A percentile compares a stretch with the other conserved stretches of the same genome.
Evolutionary conservation across 2,797 vertebrate species (phyloP).

Genomic region (Heteromormyrus szaboi): DNA sequence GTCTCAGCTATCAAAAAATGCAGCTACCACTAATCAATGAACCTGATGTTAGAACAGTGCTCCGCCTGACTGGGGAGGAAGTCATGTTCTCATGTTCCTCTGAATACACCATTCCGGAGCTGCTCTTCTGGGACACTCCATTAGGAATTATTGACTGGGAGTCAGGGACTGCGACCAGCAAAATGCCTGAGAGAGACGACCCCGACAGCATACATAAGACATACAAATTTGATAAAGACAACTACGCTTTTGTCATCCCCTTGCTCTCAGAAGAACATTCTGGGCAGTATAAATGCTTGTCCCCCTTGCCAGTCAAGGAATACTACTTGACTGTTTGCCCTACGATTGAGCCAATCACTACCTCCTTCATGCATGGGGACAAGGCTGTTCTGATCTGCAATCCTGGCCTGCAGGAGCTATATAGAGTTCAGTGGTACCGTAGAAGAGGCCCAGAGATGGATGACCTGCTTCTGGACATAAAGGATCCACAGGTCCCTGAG

Average conservation of each 20-base stretch:
- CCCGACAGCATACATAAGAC: constrained; percentile 17
- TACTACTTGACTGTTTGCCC: constrained; percentile 51
- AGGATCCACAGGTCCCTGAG: constrained; percentile 26
- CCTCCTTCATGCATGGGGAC: neutral
- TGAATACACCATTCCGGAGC: constrained; percentile 21
- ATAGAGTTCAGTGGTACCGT: constrained; percentile 53
- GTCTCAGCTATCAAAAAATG: constrained; percentile 51
- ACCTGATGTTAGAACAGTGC: constrained; percentile 34
- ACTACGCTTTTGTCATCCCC: constrained; percentile 51
- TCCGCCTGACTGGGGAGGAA: constrained; percentile 46
- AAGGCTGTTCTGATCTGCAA: constrained; percentile 38
- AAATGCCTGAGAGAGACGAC: neutral
- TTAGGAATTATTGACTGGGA: constrained; percentile 40
- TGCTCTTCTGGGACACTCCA: constrained; percentile 57
- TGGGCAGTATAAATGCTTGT: constrained; percentile 54
- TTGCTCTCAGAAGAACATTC: constrained; percentile 23
- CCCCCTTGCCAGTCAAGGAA: constrained; percentile 25
- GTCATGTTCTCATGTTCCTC: constrained; percentile 46
- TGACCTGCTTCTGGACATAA: constrained; percentile 39
- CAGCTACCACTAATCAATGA: constrained; percentile 22
- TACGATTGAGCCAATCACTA: neutral
- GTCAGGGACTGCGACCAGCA: neutral
- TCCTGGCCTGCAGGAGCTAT: neutral
- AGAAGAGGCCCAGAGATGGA: neutral
- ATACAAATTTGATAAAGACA: neutral